Evolutionary conservation across 2,113 vertebrate genomes (phyloP), one percentile per base, ranked within the genome.

Genomic region (Phalacrocorax brasilianus): DNA sequence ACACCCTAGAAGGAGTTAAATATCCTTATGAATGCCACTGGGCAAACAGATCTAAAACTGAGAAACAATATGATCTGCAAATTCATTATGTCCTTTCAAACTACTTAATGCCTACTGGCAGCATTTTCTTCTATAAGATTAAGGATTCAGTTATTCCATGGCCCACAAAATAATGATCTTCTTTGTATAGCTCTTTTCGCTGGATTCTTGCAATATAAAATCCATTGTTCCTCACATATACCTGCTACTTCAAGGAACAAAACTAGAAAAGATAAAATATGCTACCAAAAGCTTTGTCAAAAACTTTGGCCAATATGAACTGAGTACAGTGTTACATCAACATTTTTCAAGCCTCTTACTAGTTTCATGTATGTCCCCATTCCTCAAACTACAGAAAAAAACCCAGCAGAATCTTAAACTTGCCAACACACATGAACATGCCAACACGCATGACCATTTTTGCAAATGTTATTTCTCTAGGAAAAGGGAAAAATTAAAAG

Each of bases 331-430:
- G 14, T 47, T 79, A 49, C 6, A 73, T 10, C 8, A 92, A 30
- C 10, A 56, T 8, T 32, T 27, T 67, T 63, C 14, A 79, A 33
- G 11, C 0, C 3, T 8, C 7, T 72, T 75, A 16, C 20, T 9
- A 42, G 7, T 65, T 78, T 38, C 9, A 0, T 28, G 10, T 50
- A 3, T 49, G 30, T 16, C 45, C 17, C 12, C 15, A 47, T 33
- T 93, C 24, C 40, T 20, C 26, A 76, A 30, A 42, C 8, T 35
- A 23, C 12, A 42, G 24, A 68, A 28, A 58, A 56, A 2, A 1
- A 0, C 11, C 42, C 27, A 63, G 8, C 26, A 79, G 11, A 76
- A 42, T 9, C 0, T 0, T 26, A 83, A 85, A 2, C 0, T 3
- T 44, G 14, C 42, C 42, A 44, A 44, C 42, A 44, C 15, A 44